Evolutionary conservation across 2,888 invertebrate genomes (phyloP), one percentile per base, ranked within the genome.

Genomic region (Pelosia muscerda): DNA sequence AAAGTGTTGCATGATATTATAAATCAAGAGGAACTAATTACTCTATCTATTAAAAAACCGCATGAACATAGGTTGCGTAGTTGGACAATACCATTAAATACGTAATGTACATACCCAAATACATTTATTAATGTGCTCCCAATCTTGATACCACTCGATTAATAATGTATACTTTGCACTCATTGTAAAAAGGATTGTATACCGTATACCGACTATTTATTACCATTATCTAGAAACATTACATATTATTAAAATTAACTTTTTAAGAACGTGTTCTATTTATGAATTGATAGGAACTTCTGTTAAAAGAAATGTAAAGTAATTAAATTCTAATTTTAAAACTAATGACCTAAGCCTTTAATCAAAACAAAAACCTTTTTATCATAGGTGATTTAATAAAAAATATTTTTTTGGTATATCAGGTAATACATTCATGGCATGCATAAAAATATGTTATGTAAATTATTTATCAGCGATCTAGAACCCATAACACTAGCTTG

Each of bases 61-160:
- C n/a, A n/a, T n/a, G n/a, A n/a, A n/a, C n/a, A n/a, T n/a, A n/a
- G n/a, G n/a, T n/a, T n/a, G n/a, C n/a, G n/a, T n/a, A n/a, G n/a
- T n/a, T n/a, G n/a, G n/a, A n/a, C n/a, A n/a, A 31, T 6, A 31
- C 8, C 6, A 28, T 19, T 5, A 34, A 58, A 58, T 31, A 10
- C n/a, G 2, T 25, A 54, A 34, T 4, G 28, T 49, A 83, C 92
- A 83, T 84, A 94, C 94, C 94, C 94, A 94, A 76, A 94, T 94
- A 79, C 89, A 86, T 59, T 78, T 80, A 79, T 94, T 89, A 67
- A 94, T 87, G 67, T 88, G 77, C 31, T 92, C 90, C 93, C 94
- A 94, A 31, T 94, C 94, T 82, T 85, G 80, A 79, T 92, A 82
- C 94, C 93, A 94, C 84, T 94, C 94, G 70, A 85, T 63, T 73